These are phyloP conservation scores for Rhombomys opimus DNA, from an alignment of 2,113 vertebrate species.

Conservation along the genomic window DNA sequence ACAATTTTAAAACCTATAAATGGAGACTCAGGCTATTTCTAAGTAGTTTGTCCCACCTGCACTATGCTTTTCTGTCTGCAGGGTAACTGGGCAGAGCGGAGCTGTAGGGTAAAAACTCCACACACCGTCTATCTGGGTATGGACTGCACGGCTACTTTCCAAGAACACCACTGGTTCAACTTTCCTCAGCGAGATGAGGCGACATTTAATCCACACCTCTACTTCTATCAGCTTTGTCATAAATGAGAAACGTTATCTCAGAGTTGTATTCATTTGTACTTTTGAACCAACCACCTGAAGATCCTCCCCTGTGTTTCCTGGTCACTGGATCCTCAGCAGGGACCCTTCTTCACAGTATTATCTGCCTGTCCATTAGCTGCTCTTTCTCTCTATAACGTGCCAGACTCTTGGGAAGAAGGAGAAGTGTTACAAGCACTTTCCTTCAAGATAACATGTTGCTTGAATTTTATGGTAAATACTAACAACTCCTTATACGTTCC, in stretches of 20 bases:
- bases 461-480: not conserved
- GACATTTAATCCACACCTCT: not conserved
- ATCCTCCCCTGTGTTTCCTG: not conserved
- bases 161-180: not conserved
- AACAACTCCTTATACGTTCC: not conserved
- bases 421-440: not conserved
- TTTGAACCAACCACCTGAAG: not conserved
- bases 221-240: not conserved
- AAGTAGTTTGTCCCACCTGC: not conserved
- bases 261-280: not conserved
- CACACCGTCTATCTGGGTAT: not conserved
- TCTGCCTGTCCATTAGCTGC: not conserved
- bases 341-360: not conserved
- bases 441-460: not conserved
- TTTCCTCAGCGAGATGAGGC: not conserved
- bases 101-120: not conserved
- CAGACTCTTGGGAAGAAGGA: not conserved
- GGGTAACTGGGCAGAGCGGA: not conserved
- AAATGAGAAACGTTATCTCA: not conserved
- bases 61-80: not conserved
- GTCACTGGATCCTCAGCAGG: not conserved
- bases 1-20: not conserved
- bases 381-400: not conserved
- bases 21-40: not conserved
- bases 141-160: not conserved